Evolutionary conservation across 2,797 vertebrate species (phyloP), one percentile per base, ranked within the genome.

Genomic region (Myotis planiceps): DNA sequence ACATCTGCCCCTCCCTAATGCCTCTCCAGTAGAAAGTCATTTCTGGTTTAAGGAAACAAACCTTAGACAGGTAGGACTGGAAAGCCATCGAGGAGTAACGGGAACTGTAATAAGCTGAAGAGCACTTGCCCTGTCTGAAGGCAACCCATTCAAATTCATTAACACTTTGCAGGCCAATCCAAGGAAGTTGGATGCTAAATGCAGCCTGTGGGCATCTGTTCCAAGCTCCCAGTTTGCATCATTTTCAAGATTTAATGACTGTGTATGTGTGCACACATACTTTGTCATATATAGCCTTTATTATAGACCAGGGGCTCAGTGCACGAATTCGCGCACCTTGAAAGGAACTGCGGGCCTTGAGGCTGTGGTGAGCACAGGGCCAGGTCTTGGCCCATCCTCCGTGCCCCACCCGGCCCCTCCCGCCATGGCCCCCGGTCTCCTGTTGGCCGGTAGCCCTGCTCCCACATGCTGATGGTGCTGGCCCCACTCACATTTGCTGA

Each of bases 141-240:
- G 34, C 10, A 10, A 16, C 14, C 0, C 25, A 1, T 23, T 29
- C 32, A 23, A 4, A 29, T 27, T 8, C 14, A 12, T n/a, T 13
- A 19, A 29, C 19, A 25, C 69, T 60, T 84, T 5, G 21, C 27
- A 3, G 63, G 19, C 12, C 3, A 0, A 7, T 27, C 60, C 2
- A 6, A 32, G 42, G 0, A 19, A 29, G 18, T 0, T 0, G 45
- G 72, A 32, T 42, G 15, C 32, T 1, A 19, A 13, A 15, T 23
- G 34, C 2, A 81, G 29, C 39, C 23, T 0, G 2, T 15, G n/a
- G 65, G 37, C 19, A 9, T 12, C 1, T 15, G 10, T 4, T 63
- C 53, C 51, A n/a, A 27, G 34, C 3, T 9, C n/a, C 39, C 9
- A 0, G 42, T 34, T 45, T 79, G 25, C 21, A 16, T n/a, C 23